Evolutionary conservation across 2,113 vertebrate genomes (phyloP), one percentile per base, ranked within the genome.

Genomic region (Laticauda laticaudata): DNA sequence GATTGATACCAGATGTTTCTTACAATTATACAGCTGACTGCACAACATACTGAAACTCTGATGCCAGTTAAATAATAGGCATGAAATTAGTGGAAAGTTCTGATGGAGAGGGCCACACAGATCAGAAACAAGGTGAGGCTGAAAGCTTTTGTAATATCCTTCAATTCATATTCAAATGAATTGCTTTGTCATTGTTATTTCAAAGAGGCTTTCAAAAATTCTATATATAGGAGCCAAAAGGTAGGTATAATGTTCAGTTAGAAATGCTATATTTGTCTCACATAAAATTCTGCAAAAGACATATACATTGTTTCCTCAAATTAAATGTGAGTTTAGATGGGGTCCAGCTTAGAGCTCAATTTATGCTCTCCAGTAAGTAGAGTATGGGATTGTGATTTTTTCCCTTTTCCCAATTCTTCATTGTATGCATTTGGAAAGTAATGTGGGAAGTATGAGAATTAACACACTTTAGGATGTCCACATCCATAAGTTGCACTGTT

Each of bases 21-120:
- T 94, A 95, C 92, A 96, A 94, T 96, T 94, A 96, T 94, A 92
- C 61, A 93, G 91, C 20, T 93, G 93, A 96, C 95, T 93, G 85
- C 87, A 94, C 92, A 92, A 90, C 56, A 56, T 43, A 87, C 86
- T 90, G 88, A 88, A 93, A 87, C 88, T 81, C 92, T 90, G 91
- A 92, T 61, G 26, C 12, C 48, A 93, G 89, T 54, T 94, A 91
- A 95, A 90, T 95, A 96, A 97, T 95, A 92, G 93, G 93, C 94
- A 93, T 92, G 29, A 96, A 95, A 94, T 97, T 94, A 96, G 96
- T 95, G 89, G 86, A 94, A 59, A 94, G 51, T 86, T 57, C n/a
- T 2, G 39, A 24, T 20, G 26, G 87, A 93, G 54, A 64, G 39
- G 21, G 26, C 8, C 2, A 45, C 51, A 93, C 23, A 91, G 61